Conservation (phyloP, 2,888 invertebrate genomes). For the Rhyacophila evoluta region DNA sequence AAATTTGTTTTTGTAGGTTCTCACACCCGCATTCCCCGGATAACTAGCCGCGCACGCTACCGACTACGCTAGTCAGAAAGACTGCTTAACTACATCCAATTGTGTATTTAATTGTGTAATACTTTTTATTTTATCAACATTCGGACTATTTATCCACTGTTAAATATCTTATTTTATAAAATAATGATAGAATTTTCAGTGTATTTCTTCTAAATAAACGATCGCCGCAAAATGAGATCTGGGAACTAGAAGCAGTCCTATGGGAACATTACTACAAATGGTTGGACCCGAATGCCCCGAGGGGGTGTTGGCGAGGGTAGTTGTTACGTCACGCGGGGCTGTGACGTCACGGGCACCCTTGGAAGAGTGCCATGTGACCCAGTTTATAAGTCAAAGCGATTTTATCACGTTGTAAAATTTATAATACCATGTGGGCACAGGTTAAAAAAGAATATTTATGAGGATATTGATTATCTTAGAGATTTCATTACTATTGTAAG, state of each 20-base stretch:
- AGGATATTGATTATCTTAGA: neutral
- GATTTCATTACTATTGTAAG: neutral
- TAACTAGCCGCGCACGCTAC: too few relatives aligned
- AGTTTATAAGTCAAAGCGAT: conserved; percentile 3
- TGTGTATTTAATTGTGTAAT: too few relatives aligned
- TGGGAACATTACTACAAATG: neutral
- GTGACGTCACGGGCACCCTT: conserved; percentile 14
- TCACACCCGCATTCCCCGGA: too few relatives aligned
- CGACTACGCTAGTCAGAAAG: too few relatives aligned
- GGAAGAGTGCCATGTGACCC: conserved; percentile 22
- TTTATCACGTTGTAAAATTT: neutral
- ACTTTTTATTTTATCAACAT: too few relatives aligned
- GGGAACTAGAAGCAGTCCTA: neutral
- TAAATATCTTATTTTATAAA: neutral
- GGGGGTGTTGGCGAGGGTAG: neutral
- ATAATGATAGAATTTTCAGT: too few relatives aligned
- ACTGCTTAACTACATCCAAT: too few relatives aligned
- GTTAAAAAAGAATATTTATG: neutral
- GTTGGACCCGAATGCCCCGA: neutral
- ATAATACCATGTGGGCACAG: neutral
- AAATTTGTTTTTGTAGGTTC: too few relatives aligned
- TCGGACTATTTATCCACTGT: too few relatives aligned
- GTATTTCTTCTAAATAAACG: neutral
- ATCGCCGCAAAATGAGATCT: neutral
- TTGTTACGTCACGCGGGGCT: neutral